Evolutionary conservation across 2,888 invertebrate genomes (phyloP), one percentile per base, ranked within the genome.

Genomic region (Aleiodes alternator): DNA sequence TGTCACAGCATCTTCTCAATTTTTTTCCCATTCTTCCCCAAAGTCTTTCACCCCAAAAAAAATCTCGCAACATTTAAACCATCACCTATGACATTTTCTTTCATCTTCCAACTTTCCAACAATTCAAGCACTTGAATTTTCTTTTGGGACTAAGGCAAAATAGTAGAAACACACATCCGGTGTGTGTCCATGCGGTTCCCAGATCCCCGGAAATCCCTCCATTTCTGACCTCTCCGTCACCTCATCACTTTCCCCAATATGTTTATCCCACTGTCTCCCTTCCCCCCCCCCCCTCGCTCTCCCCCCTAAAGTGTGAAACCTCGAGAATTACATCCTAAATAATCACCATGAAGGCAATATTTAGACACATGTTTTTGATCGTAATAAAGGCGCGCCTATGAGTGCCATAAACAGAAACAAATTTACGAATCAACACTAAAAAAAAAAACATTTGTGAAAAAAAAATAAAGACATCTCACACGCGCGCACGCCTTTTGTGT

Each of bases 401-500:
- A 6, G 48, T 48, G 11, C 9, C 48, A 64, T 64, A 64, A 64
- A 64, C 38, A 43, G 14, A 43, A 48, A 64, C 64, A 64, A 64
- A 64, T 64, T 64, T 48, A 64, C 64, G 16, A 64, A 16, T 43
- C 34, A 64, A 61, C 5, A 11, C 9, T 8, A 43, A 14, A n/a
- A n/a, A 23, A 23, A 23, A 23, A 2, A n/a, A n/a, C 12, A 61
- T 34, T 34, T 4, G 9, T 3, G 12, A 38, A 34, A 61, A 59
- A 59, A 34, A 59, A 12, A 64, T 43, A 4, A 48, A 64, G 61
- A 72, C 61, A 61, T 72, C 72, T 55, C 75, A 75, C 75, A 75
- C 75, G 75, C 75, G 69, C 75, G 70, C 75, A 70, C 75, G 69
- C 75, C 75, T 59, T 64, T 16, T 29, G 56, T 56, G 69, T 31